A percentile compares a stretch with the other conserved stretches of the same genome.
Evolutionary conservation across 2,797 vertebrate species (phyloP).

Genomic region (Setipinna tenuifilis): DNA sequence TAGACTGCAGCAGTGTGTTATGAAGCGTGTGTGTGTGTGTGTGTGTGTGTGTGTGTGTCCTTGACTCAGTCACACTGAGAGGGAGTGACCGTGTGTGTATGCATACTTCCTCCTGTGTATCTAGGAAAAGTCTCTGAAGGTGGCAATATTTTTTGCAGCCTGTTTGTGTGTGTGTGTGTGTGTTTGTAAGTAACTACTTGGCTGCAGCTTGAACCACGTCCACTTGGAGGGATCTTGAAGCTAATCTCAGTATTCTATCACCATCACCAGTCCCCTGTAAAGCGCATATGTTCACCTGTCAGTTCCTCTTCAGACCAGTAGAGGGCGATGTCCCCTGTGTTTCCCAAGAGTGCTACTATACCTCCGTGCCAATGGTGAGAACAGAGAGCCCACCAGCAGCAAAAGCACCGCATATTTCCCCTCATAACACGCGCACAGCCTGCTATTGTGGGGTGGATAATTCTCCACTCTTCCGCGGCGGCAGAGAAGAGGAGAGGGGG

Average conservation of each 20-base stretch:
- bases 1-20: not conserved
- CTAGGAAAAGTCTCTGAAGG: not conserved
- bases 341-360: not conserved
- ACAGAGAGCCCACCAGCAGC: not conserved
- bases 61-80: too few species aligned
- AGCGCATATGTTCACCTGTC: not conserved
- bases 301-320: conserved; percentile 51
- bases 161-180: not conserved
- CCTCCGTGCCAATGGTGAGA: not conserved
- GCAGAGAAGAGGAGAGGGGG: too few species aligned
- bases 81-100: not conserved
- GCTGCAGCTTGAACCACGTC: not conserved
- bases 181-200: not conserved
- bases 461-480: conserved; percentile 22
- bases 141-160: not conserved
- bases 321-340: conserved; percentile 53
- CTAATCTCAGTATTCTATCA: not conserved
- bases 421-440: conserved; percentile 2
- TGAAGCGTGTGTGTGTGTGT: not conserved
- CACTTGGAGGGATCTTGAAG: not conserved
- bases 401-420: not conserved
- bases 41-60: not conserved
- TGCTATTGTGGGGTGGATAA: conserved; percentile 51
- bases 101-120: not conserved
- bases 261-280: not conserved